Conservation (phyloP, 2,113 vertebrate species). For the Planiliza haematocheilus region DNA sequence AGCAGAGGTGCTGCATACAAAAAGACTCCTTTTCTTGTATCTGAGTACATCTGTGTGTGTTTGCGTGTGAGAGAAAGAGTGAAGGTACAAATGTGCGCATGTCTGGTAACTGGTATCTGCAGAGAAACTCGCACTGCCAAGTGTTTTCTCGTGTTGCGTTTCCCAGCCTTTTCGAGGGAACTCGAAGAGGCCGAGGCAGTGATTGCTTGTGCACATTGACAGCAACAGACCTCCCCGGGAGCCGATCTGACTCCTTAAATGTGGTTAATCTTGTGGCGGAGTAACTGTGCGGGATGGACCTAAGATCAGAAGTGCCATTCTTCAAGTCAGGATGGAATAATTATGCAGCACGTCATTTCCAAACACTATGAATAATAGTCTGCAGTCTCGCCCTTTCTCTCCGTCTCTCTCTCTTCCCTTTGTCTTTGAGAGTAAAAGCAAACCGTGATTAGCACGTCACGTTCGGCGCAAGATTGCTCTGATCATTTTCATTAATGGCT, state of each 20-base stretch:
- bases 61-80: background rate
- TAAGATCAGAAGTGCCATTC: conserved; percentile 40
- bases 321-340: conserved; percentile 55
- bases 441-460: conserved; percentile 64
- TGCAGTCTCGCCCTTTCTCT: conserved; percentile 22
- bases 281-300: conserved; percentile 16
- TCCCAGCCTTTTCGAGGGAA: conserved; percentile 1
- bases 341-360: conserved; percentile 64
- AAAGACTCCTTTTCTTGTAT: too few relatives aligned
- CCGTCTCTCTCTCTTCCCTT: conserved; percentile 28
- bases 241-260: conserved; percentile 28
- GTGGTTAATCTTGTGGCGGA: conserved; percentile 37
- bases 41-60: background rate
- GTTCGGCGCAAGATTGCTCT: conserved; percentile 54
- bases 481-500: conserved; percentile 64
- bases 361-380: conserved; percentile 54
- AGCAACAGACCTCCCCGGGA: conserved; percentile 18
- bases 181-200: conserved; percentile 5
- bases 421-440: conserved; percentile 40
- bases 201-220: conserved; percentile 7
- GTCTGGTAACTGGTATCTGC: conserved; percentile 2
- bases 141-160: background rate
- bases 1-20: conserved; percentile 7
- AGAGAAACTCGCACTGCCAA: background rate
- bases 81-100: too few relatives aligned